These are phyloP conservation scores for Germaria angustata DNA, from an alignment of 2,888 invertebrate genomes.

Conservation along the genomic window DNA sequence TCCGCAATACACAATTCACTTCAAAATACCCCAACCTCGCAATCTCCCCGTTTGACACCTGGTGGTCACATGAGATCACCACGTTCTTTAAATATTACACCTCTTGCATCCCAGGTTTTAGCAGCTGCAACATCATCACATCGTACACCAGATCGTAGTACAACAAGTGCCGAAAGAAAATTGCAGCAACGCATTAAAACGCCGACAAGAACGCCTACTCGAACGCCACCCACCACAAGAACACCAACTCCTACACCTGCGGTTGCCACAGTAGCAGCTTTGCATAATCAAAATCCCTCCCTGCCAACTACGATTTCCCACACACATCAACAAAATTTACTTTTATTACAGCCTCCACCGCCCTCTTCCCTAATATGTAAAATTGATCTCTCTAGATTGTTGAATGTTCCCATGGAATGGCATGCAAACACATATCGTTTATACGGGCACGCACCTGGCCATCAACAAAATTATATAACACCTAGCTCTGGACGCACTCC, in stretches of 20 bases:
- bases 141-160: constrained; percentile 68
- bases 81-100: constrained; percentile 68
- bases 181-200: constrained; percentile 70
- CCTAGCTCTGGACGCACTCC: constrained; percentile 68
- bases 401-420: constrained; percentile 75
- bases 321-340: constrained; percentile 10
- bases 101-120: constrained; percentile 58
- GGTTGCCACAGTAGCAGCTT: constrained; percentile 57
- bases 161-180: constrained; percentile 70
- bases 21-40: constrained; percentile 58
- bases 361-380: constrained; percentile 75
- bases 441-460: constrained; percentile 66
- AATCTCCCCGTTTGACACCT: constrained; percentile 71
- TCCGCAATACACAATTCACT: constrained; percentile 42
- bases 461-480: constrained; percentile 53
- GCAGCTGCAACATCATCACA: constrained; percentile 43
- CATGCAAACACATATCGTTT: constrained; percentile 73
- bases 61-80: constrained; percentile 70
- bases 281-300: constrained; percentile 27
- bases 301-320: constrained; percentile 69
- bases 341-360: constrained; percentile 61
- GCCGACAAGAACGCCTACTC: constrained; percentile 70
- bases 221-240: constrained; percentile 71
- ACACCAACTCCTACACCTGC: constrained; percentile 75
- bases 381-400: constrained; percentile 77